These are phyloP conservation scores for Muscina levida DNA, from an alignment of 2,888 invertebrate species.

Conservation along the genomic window DNA sequence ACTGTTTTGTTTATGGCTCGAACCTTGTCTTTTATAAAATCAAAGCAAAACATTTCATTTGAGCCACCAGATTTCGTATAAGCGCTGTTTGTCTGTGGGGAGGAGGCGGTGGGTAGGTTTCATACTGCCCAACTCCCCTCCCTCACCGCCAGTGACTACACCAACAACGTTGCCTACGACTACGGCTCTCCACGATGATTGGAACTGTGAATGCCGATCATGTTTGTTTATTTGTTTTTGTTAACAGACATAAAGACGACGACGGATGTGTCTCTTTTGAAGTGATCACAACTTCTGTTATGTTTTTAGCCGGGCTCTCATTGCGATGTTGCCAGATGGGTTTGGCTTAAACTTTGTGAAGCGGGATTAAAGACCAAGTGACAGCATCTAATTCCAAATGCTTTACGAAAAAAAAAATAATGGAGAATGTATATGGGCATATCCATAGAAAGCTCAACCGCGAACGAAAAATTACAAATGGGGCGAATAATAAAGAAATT, in stretches of 20 bases:
- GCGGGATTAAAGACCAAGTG: no score
- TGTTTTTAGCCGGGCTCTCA: constrained; percentile 43
- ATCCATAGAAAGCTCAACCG: no score
- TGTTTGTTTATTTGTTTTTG: constrained; percentile 33
- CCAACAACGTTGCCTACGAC: not conserved
- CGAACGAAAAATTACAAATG: no score
- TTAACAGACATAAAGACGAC: constrained; percentile 46
- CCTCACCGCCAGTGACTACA: not conserved
- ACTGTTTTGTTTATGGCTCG: constrained; percentile 74
- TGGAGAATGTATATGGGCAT: no score
- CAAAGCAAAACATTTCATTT: constrained; percentile 66
- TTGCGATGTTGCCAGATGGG: constrained; percentile 27
- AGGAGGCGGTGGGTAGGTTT: no score
- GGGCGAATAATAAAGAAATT: no score
- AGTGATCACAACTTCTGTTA: constrained; percentile 6
- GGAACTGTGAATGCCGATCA: not conserved
- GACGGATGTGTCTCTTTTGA: constrained; percentile 38
- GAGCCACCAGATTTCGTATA: constrained; percentile 6
- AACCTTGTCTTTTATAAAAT: constrained; percentile 75
- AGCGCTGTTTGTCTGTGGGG: constrained; percentile 29
- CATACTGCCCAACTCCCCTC: constrained; percentile 41
- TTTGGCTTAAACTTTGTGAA: no score
- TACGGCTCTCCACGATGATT: not conserved
- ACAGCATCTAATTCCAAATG: no score
- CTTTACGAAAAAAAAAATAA: no score